Conservation (phyloP, 2,113 vertebrate species). For the Alaudala cheleensis region DNA sequence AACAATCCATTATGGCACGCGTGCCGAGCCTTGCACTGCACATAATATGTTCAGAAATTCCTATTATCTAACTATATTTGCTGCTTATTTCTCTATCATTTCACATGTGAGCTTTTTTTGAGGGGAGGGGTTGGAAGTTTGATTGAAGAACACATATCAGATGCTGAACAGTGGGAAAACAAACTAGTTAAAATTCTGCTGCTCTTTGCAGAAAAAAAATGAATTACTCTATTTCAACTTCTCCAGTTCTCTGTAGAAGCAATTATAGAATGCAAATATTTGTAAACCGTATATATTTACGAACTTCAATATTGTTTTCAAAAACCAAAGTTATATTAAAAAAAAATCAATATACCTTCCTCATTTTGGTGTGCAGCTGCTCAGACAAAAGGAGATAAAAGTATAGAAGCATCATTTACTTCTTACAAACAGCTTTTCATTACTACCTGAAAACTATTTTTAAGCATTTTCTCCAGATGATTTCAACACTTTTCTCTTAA, state of each 20-base stretch:
- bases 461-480: background rate
- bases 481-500: background rate
- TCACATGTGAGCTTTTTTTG: background rate
- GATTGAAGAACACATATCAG: background rate
- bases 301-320: slow-evolving; percentile 11
- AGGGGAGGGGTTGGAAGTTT: background rate
- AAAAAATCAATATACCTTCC: background rate
- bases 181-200: slow-evolving; percentile 17
- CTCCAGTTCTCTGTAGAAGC: slow-evolving; percentile 17
- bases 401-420: background rate
- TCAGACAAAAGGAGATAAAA: slow-evolving; percentile 40
- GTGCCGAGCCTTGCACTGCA: background rate
- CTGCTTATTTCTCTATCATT: background rate
- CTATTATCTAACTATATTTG: background rate
- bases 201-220: background rate
- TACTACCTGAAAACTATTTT: background rate
- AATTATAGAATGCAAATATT: slow-evolving; percentile 57
- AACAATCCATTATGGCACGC: background rate
- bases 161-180: background rate
- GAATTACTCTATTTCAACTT: background rate
- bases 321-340: background rate
- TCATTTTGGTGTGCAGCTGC: slow-evolving; percentile 12
- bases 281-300: slow-evolving; percentile 42
- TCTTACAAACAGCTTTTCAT: background rate
- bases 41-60: background rate